These are phyloP conservation scores for Cynodonichthys magdalenae DNA, from an alignment of 2,797 vertebrate genomes.

Conservation along the genomic window DNA sequence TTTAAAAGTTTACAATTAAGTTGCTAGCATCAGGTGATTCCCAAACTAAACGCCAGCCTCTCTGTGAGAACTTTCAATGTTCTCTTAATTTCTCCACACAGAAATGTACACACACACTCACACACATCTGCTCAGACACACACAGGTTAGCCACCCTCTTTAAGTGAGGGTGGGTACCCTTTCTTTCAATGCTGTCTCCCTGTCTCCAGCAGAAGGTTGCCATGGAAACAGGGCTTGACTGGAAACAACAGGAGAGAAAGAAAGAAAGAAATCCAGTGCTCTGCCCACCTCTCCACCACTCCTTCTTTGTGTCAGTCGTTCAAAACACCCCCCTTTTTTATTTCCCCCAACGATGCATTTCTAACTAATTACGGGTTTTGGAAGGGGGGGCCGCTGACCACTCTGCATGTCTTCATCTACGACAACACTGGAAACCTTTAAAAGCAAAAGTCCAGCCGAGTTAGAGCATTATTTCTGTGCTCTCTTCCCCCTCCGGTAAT, in stretches of 20 bases:
- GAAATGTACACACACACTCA: conserved; percentile 15
- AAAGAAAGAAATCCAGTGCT: conserved; percentile 78
- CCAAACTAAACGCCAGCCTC: not conserved
- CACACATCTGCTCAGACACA: conserved; percentile 32
- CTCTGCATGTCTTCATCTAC: conserved; percentile 60
- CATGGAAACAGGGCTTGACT: conserved; percentile 89
- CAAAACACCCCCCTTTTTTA: conserved; percentile 62
- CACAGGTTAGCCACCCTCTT: conserved; percentile 83
- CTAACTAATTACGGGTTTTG: conserved; percentile 77
- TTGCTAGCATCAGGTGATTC: conserved; percentile 15
- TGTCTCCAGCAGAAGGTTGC: conserved; percentile 82
- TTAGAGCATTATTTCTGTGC: conserved; percentile 54
- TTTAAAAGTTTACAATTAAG: conserved; percentile 22
- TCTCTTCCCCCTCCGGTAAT: conserved; percentile 53
- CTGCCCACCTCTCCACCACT: conserved; percentile 80
- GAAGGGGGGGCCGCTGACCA: conserved; percentile 65
- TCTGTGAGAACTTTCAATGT: conserved; percentile 15
- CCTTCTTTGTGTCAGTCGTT: conserved; percentile 78
- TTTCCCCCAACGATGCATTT: conserved; percentile 62
- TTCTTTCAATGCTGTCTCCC: conserved; percentile 84
- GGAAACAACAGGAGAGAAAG: conserved; percentile 86
- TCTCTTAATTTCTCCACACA: conserved; percentile 41
- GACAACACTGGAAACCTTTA: conserved; percentile 61
- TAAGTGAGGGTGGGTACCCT: conserved; percentile 81
- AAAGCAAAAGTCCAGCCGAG: conserved; percentile 64